These are phyloP conservation scores for Taurulus bubalis DNA, from an alignment of 2,113 vertebrate genomes.

Conservation along the genomic window DNA sequence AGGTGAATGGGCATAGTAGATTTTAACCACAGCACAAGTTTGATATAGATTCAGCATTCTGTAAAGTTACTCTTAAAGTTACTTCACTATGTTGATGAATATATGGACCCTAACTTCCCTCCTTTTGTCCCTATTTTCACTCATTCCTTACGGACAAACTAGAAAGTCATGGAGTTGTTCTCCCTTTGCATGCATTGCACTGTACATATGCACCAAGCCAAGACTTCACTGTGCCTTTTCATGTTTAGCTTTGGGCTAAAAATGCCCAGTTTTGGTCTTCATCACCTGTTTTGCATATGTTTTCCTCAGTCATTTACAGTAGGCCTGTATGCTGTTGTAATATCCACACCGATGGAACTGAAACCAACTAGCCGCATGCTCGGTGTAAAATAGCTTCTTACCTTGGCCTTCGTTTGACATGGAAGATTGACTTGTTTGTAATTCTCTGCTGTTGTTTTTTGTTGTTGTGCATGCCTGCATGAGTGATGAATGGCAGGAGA, in stretches of 20 bases:
- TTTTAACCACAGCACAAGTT: constrained; percentile 30
- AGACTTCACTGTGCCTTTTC: constrained; percentile 75
- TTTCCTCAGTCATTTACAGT: not conserved
- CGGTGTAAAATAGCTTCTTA: constrained; percentile 32
- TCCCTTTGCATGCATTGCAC: constrained; percentile 65
- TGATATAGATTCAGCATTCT: constrained; percentile 11
- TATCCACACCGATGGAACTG: not conserved
- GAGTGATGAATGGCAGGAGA: constrained; percentile 33
- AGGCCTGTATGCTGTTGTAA: constrained; percentile 2
- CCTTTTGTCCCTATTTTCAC: not conserved
- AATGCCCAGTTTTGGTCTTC: constrained; percentile 19
- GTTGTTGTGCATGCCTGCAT: constrained; percentile 70
- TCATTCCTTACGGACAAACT: constrained; percentile 14
- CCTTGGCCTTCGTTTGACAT: constrained; percentile 6
- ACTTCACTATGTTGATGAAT: constrained; percentile 37
- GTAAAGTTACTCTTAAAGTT: constrained; percentile 1
- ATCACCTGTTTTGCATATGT: not conserved
- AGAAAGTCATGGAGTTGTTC: not conserved
- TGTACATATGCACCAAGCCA: constrained; percentile 56
- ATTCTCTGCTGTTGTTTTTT: constrained; percentile 34
- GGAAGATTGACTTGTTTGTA: constrained; percentile 16
- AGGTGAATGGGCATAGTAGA: not conserved
- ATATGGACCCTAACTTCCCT: constrained; percentile 9
- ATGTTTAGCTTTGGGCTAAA: constrained; percentile 37
- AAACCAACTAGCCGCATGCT: constrained; percentile 51